phyloP scores from a whole-genome alignment of 2,113 vertebrate genomes.

The Channa maculata region DNA sequence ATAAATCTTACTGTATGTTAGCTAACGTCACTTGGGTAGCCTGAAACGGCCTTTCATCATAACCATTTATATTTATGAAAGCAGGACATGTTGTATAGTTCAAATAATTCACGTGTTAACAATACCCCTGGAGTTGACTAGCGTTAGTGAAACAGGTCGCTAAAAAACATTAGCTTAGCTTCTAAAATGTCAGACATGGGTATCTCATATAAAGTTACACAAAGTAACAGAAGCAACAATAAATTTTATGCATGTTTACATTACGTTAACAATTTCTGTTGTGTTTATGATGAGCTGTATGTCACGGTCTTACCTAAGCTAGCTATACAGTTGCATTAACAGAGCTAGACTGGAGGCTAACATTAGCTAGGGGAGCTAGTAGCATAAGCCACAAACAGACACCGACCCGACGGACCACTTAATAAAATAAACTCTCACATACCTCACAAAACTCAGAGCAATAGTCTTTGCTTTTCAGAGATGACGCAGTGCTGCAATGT shows the following conservation, averaged over 20 bases:
- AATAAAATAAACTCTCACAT: slow-evolving; percentile 44
- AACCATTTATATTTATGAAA: background rate
- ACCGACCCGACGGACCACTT: background rate
- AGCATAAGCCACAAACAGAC: slow-evolving; percentile 56
- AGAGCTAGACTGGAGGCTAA: slow-evolving; percentile 49
- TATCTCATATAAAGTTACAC: background rate
- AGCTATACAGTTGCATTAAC: slow-evolving; percentile 25
- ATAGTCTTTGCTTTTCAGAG: slow-evolving; percentile 87
- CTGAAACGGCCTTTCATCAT: background rate
- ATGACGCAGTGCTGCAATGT: slow-evolving; percentile 68
- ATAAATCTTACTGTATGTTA: background rate
- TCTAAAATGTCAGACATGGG: background rate
- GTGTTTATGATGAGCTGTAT: background rate
- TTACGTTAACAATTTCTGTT: background rate
- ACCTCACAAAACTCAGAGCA: slow-evolving; percentile 94
- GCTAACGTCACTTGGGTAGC: no score
- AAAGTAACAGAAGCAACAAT: fast-evolving
- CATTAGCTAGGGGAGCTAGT: slow-evolving; percentile 50
- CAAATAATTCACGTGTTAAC: no score
- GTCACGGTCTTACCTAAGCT: background rate
- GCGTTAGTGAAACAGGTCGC: no score
- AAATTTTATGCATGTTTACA: no score
- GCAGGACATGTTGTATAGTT: background rate
- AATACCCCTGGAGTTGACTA: no score
- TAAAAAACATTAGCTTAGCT: no score